Base-by-base conservation (phyloP, 2,113 vertebrate genomes). In the Cariama cristata region DNA sequence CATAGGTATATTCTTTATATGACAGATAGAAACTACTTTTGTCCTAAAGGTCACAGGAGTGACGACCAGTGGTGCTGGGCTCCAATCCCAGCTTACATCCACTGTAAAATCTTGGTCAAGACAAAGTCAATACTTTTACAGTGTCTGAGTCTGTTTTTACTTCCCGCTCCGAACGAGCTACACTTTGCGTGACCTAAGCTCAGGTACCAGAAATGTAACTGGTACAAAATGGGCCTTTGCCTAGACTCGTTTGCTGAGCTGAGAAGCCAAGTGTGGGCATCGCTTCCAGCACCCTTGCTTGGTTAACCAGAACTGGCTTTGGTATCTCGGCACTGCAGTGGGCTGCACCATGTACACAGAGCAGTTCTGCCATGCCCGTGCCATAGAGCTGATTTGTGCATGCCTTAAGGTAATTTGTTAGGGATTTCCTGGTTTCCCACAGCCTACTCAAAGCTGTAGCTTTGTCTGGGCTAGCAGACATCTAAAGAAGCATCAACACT, bases 401-500 rank as follows among this genome's bases (percentile, higher is more conserved):
- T 47, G 44, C 53, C 53, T 67, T 62, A 58, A 45, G 49, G 53
- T 67, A 73, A 68, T 73, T 59, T 59, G 20, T 82, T 59, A 68
- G 30, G 60, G 44, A 81, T 88, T 93, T 76, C 44, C n/a, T 74
- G 17, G 49, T 73, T 91, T 86, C 69, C 35, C 69, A 77, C 75
- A 69, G 53, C 35, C 38, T 72, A 58, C 30, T 49, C 64, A 81
- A 89, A 96, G 17, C 44, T 86, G n/a, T 44, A 74, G 64, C n/a
- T 85, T 82, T 94, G 71, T 74, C 64, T 79, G 66, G 66, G 27
- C 59, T 73, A 63, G n/a, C 50, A 92, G 60, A 56, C 35, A 30
- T 50, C 62, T 92, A 56, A 92, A 82, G 64, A 85, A 74, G 32
- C n/a, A 82, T 72, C 59, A 79, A 27, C 66, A 55, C n/a, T 89